These are phyloP conservation scores for Bolborhynchus lineola DNA, from an alignment of 2,113 vertebrate species.

Conservation along the genomic window DNA sequence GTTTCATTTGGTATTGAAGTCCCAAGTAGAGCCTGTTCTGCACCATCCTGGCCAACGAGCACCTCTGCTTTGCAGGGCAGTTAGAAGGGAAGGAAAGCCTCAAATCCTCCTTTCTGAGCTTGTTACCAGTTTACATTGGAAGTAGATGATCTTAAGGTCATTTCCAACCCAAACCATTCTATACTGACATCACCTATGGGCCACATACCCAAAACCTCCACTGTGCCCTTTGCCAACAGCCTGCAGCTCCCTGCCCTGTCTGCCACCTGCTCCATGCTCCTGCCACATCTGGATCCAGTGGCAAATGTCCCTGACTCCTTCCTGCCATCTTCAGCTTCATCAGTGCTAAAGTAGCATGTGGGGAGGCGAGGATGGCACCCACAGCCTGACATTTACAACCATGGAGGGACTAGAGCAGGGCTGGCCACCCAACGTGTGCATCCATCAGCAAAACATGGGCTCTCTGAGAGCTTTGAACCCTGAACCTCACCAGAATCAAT, in stretches of 20 bases:
- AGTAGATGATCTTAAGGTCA: background rate
- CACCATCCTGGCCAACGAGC: rapidly evolving
- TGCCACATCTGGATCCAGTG: background rate
- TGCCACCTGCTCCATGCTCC: background rate
- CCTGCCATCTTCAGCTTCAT: background rate
- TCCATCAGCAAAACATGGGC: background rate
- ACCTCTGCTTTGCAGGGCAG: rapidly evolving
- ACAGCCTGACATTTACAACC: rapidly evolving
- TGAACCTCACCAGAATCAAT: slow-evolving; percentile 2
- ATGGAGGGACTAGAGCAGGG: background rate
- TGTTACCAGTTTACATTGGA: background rate
- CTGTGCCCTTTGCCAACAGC: background rate
- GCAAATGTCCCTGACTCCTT: background rate
- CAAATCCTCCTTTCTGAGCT: background rate
- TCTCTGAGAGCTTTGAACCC: background rate
- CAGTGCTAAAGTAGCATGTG: rapidly evolving
- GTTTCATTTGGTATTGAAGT: background rate
- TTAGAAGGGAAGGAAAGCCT: background rate
- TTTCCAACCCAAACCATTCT: background rate
- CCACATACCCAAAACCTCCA: background rate
- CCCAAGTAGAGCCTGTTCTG: background rate
- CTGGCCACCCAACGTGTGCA: background rate
- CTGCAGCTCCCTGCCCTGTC: background rate
- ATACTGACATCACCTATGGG: rapidly evolving
- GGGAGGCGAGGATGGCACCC: background rate